These are phyloP conservation scores for Blennius ocellaris DNA, from an alignment of 2,113 vertebrate species.

Conservation along the genomic window DNA sequence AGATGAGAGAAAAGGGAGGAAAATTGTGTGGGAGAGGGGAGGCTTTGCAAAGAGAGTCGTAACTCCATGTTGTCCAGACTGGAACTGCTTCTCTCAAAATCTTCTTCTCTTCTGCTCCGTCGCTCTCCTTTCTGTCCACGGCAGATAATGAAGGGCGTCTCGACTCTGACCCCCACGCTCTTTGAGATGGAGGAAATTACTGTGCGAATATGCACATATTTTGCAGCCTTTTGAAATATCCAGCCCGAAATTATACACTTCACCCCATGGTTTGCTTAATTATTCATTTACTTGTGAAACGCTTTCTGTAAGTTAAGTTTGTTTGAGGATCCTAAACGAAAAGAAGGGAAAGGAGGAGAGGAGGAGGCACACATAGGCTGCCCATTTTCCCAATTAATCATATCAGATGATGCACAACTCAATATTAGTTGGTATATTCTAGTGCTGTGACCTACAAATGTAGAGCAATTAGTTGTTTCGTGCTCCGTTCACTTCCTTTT, in stretches of 20 bases:
- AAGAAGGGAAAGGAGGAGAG: background rate
- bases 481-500: too few species aligned
- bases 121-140: constrained; percentile 14
- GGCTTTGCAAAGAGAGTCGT: constrained; percentile 19
- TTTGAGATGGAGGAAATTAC: constrained; percentile 55
- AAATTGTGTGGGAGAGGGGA: constrained; percentile 6
- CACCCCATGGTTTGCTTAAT: constrained; percentile 47
- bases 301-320: constrained; percentile 41
- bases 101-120: constrained; percentile 14
- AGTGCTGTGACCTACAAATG: too few species aligned
- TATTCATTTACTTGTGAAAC: constrained; percentile 59
- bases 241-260: constrained; percentile 52
- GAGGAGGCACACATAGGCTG: background rate
- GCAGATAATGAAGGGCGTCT: constrained; percentile 42
- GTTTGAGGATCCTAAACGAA: background rate
- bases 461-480: too few species aligned
- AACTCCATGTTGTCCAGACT: constrained; percentile 20
- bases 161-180: constrained; percentile 31
- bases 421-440: too few species aligned
- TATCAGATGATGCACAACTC: background rate
- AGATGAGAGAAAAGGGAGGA: constrained; percentile 1
- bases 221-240: constrained; percentile 54
- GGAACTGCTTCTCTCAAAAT: constrained; percentile 5
- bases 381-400: background rate
- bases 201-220: constrained; percentile 70